These are phyloP conservation scores for Engystomops pustulosus DNA, from an alignment of 2,113 vertebrate genomes.

Conservation along the genomic window DNA sequence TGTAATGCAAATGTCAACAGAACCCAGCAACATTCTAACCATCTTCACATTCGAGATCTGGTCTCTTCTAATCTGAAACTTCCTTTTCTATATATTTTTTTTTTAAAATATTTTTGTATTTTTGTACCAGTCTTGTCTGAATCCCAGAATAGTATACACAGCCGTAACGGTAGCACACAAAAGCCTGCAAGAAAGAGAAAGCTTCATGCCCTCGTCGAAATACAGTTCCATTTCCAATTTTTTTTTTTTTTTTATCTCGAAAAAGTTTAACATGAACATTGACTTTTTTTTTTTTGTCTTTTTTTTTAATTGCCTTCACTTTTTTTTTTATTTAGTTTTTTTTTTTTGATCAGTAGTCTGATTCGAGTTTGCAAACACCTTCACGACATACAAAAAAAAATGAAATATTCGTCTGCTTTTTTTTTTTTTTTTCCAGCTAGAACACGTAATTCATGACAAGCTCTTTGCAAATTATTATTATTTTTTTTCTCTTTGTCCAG, in stretches of 20 bases:
- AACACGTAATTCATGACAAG: conserved; percentile 82
- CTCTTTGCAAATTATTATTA: conserved; percentile 60
- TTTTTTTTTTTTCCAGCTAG: conserved; percentile 70
- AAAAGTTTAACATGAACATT: conserved; percentile 70
- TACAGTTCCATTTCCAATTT: conserved; percentile 9
- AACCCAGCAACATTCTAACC: conserved; percentile 19
- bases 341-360: conserved; percentile 92
- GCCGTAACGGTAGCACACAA: conserved; percentile 11
- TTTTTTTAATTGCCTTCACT: conserved; percentile 54
- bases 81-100: conserved; percentile 32
- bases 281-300: conserved; percentile 89
- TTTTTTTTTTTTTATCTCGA: neutral
- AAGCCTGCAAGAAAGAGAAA: conserved; percentile 52
- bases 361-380: conserved; percentile 95
- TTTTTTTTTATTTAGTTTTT: conserved; percentile 85
- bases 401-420: conserved; percentile 75
- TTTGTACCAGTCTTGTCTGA: neutral
- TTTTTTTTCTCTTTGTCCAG: conserved; percentile 68
- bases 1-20: conserved; percentile 54
- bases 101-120: neutral
- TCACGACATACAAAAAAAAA: conserved; percentile 92
- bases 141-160: conserved; percentile 23
- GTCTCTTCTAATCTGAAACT: conserved; percentile 18
- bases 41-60: conserved; percentile 10
- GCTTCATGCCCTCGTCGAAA: conserved; percentile 24